Evolutionary conservation across 2,113 vertebrate species (phyloP), one percentile per base, ranked within the genome.

Genomic region (Centropus bengalensis): DNA sequence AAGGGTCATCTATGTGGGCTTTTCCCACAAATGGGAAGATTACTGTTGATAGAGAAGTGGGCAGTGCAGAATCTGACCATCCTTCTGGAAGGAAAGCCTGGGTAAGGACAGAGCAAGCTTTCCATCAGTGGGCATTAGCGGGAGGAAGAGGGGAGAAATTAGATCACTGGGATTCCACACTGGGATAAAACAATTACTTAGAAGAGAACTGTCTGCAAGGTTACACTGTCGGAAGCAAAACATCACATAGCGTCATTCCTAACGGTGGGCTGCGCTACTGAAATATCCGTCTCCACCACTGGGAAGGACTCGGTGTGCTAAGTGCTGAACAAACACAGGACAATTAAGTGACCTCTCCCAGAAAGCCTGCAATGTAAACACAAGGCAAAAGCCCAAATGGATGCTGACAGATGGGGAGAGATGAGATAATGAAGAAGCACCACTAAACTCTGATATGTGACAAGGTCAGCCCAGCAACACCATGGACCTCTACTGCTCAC

Each of bases 281-380:
- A 81, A 93, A 56, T 52, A 66, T 33, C 59, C 42, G 38, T 45
- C 73, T 78, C 24, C 3, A 1, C 21, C 44, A 44, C 63, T 0
- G 1, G 42, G 58, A 92, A 89, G 84, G 33, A 94, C 84, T 71
- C 3, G 0, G 66, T n/a, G 78, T 79, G 44, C 77, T 60, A 91
- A 87, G 66, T 40, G 79, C 75, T 88, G 49, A 30, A 82, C 89
- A 84, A 91, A 91, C 51, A 89, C 58, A 42, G 62, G 89, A 85
- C 74, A 87, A 93, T 56, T 71, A 75, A 87, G 76, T 56, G 56
- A 89, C 74, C 54, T 91, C 82, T 85, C 74, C 44, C 44, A 68
- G 77, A 96, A 85, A 92, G 70, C 62, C 5, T 71, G 49, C 49
- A 93, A 24, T 44, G 54, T 4, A 82, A 96, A 86, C 44, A 79